These are phyloP conservation scores for Trididemnum miniatum DNA, from an alignment of 23 tunicate genomes.

Conservation along the genomic window DNA sequence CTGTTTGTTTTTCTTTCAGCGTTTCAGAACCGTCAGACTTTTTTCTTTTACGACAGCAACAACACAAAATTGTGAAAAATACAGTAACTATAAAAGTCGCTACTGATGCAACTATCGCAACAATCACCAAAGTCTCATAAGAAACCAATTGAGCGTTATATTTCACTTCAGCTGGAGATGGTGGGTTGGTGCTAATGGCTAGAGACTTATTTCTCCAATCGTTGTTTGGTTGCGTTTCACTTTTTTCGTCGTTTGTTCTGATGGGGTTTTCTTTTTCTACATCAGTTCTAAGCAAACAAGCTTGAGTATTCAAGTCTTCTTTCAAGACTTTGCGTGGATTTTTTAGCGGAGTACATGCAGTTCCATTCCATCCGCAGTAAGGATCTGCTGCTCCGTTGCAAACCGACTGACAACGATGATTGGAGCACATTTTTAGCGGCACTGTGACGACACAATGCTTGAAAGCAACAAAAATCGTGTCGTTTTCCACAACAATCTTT, in stretches of 20 bases:
- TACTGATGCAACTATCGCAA: slow-evolving; percentile 3
- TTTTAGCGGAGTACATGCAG: slow-evolving; percentile 18
- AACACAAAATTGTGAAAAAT: neutral
- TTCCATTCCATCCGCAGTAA: slow-evolving; percentile 83
- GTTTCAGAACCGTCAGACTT: neutral
- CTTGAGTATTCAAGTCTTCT: neutral
- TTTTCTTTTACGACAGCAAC: slow-evolving; percentile 1
- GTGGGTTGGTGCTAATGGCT: neutral
- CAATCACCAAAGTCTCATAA: neutral
- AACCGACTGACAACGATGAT: slow-evolving; percentile 49
- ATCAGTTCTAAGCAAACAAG: neutral
- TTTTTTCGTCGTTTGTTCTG: neutral
- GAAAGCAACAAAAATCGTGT: slow-evolving; percentile 47
- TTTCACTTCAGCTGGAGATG: neutral
- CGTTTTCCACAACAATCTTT: slow-evolving; percentile 33
- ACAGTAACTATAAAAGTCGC: slow-evolving; percentile 27
- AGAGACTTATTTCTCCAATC: neutral
- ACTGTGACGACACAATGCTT: slow-evolving; percentile 60
- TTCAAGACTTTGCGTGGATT: neutral
- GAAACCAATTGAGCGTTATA: neutral
- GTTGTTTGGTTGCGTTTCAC: neutral
- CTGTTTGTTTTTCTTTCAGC: slow-evolving; percentile 37
- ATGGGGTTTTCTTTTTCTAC: neutral
- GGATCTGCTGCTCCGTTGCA: slow-evolving; percentile 84
- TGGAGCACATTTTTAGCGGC: slow-evolving; percentile 48